These are phyloP conservation scores for Prosopocoilus inquinatus DNA, from an alignment of 2,888 invertebrate species.

Conservation along the genomic window DNA sequence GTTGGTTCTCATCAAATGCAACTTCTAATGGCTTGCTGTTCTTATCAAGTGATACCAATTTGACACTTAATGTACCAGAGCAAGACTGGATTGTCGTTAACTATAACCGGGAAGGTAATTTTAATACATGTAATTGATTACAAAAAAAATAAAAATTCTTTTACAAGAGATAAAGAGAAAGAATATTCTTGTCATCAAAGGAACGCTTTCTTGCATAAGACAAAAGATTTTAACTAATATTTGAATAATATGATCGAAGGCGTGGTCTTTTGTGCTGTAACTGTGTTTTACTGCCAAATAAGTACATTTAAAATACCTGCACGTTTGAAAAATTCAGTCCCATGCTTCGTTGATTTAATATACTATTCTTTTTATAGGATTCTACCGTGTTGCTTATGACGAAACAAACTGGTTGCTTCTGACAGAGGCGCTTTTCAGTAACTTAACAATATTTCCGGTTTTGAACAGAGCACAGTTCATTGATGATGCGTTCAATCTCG, in stretches of 20 bases:
- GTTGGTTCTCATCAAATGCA: constrained; percentile 3
- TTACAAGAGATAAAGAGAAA: no score
- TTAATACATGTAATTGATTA: no score
- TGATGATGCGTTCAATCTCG: constrained; percentile 51
- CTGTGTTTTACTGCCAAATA: no score
- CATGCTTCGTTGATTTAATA: no score
- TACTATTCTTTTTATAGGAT: constrained; percentile 23
- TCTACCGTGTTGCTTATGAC: constrained; percentile 35
- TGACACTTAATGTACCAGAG: not conserved
- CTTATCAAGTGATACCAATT: not conserved
- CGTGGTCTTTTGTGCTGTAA: no score
- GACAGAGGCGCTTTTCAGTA: constrained; percentile 16
- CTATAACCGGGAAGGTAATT: not conserved
- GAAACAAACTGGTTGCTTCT: constrained; percentile 28
- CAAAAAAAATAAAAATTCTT: no score
- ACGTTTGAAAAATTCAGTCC: no score
- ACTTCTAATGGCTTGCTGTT: not conserved
- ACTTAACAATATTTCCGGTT: constrained; percentile 40
- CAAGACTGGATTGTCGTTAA: constrained; percentile 7
- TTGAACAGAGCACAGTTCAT: constrained; percentile 56
- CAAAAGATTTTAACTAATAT: no score
- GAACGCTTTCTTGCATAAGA: no score
- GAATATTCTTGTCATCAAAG: no score
- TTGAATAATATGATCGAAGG: no score
- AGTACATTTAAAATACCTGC: no score